These are phyloP conservation scores for Montifringilla adamsi DNA, from an alignment of 2,113 vertebrate genomes.

Conservation along the genomic window DNA sequence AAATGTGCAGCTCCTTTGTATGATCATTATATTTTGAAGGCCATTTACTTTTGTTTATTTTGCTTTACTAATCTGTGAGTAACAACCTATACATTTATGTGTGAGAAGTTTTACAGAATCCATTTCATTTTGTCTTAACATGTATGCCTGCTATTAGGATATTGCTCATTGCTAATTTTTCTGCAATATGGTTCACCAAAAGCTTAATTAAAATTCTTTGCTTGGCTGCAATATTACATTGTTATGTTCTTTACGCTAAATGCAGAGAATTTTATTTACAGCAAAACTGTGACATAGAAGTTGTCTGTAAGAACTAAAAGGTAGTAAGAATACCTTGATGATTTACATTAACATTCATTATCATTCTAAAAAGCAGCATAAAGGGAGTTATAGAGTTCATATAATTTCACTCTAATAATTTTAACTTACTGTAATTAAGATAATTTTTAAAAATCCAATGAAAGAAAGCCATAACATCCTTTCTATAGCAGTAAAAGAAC, in stretches of 20 bases:
- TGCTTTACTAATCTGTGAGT: not conserved
- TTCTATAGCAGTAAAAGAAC: conserved; percentile 32
- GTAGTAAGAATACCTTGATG: conserved; percentile 51
- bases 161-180: conserved; percentile 44
- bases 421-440: conserved; percentile 74
- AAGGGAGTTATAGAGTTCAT: conserved; percentile 54
- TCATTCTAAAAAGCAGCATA: conserved; percentile 55
- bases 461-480: conserved; percentile 48
- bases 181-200: conserved; percentile 30
- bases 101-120: not conserved
- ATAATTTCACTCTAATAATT: conserved; percentile 68
- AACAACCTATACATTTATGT: not conserved
- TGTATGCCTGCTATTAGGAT: conserved; percentile 6
- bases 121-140: not conserved
- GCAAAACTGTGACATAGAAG: conserved; percentile 39
- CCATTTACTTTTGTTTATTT: not conserved
- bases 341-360: conserved; percentile 69
- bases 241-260: not conserved
- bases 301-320: conserved; percentile 29
- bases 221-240: conserved; percentile 23
- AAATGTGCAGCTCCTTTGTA: not conserved
- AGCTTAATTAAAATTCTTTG: conserved; percentile 60
- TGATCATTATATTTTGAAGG: not conserved
- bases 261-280: conserved; percentile 29
- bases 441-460: not conserved